phyloP scores from a whole-genome alignment of 2,797 vertebrate genomes.

The Spea hammondii region DNA sequence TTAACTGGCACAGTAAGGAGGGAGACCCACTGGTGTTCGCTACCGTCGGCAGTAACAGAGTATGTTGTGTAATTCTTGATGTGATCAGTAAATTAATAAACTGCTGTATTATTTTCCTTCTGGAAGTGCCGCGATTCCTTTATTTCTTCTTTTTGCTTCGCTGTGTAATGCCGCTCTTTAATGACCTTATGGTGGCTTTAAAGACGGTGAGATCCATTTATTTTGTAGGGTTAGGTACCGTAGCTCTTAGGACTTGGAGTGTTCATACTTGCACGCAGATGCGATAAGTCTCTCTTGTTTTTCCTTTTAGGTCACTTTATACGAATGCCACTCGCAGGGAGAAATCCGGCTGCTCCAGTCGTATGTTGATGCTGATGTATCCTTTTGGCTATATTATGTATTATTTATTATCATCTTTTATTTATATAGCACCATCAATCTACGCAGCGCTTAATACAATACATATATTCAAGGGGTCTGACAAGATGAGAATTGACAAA shows the following conservation, averaged over 20 bases:
- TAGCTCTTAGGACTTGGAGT: neutral
- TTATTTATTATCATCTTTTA: too few relatives aligned
- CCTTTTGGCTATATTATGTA: conserved; percentile 66
- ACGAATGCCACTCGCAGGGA: conserved; percentile 97
- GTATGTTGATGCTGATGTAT: conserved; percentile 98
- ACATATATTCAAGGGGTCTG: too few relatives aligned
- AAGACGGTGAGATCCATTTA: too few relatives aligned
- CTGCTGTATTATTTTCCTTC: too few relatives aligned
- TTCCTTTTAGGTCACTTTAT: conserved; percentile 85
- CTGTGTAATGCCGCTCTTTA: too few relatives aligned
- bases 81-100: too few relatives aligned
- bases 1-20: conserved; percentile 99
- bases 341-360: conserved; percentile 93
- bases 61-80: conserved; percentile 61
- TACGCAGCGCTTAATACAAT: too few relatives aligned
- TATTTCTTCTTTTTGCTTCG: neutral
- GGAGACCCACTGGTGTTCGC: conserved; percentile 97
- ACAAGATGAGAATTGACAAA: too few relatives aligned
- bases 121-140: neutral
- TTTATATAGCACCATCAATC: too few relatives aligned
- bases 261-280: neutral
- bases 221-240: too few relatives aligned
- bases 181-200: too few relatives aligned
- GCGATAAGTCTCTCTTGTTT: neutral
- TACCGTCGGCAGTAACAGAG: conserved; percentile 96